Conservation (phyloP, 2,888 invertebrate species). For the Troilus luridus region DNA sequence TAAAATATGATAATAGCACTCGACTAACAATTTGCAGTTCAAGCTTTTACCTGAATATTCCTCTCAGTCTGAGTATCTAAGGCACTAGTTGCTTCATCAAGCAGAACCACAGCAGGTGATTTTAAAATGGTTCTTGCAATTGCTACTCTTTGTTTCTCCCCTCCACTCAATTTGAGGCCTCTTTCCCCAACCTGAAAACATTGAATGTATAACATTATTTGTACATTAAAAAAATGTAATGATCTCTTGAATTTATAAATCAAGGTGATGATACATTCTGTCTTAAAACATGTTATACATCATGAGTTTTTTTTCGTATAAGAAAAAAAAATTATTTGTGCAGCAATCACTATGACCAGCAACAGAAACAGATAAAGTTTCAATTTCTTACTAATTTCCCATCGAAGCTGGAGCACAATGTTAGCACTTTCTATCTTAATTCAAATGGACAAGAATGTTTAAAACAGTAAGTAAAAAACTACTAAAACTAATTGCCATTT, state of each 20-base stretch:
- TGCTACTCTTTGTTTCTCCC: conserved; percentile 97
- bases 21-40: not conserved
- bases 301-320: too few species aligned
- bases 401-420: not conserved
- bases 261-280: not conserved
- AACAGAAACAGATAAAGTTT: not conserved
- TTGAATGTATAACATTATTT: not conserved
- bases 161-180: conserved; percentile 94
- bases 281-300: too few species aligned
- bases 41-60: conserved; percentile 78
- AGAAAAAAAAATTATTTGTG: too few species aligned
- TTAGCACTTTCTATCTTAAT: not conserved
- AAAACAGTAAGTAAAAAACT: too few species aligned
- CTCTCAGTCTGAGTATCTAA: conserved; percentile 96
- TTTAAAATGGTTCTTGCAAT: conserved; percentile 96
- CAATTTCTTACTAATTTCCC: not conserved
- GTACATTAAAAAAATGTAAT: not conserved
- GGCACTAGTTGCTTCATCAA: conserved; percentile 97
- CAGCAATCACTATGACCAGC: not conserved
- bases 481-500: too few species aligned
- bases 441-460: not conserved
- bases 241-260: not conserved
- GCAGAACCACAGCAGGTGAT: conserved; percentile 87
- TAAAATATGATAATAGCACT: not conserved
- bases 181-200: conserved; percentile 87